Evolutionary conservation across 2,888 invertebrate genomes (phyloP).

Genomic region (Fabriciana adippe): DNA sequence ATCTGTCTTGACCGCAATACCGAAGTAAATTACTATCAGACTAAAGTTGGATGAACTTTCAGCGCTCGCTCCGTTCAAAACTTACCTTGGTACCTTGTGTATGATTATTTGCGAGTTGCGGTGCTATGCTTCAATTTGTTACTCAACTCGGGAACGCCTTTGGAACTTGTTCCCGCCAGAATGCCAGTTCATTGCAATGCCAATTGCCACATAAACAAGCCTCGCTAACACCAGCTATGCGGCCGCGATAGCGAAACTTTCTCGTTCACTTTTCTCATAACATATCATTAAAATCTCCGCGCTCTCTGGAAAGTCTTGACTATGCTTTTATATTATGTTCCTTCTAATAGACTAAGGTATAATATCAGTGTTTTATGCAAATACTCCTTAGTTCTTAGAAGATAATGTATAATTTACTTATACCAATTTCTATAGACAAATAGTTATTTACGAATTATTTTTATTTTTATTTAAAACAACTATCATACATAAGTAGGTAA

Average conservation of each 20-base stretch:
- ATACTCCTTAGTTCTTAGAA: not conserved
- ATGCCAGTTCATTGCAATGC: constrained; percentile 66
- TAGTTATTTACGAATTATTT: no score
- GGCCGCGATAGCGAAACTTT: constrained; percentile 65
- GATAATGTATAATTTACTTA: no score
- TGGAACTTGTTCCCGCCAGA: constrained; percentile 59
- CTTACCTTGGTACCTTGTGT: constrained; percentile 60
- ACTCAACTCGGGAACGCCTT: constrained; percentile 64
- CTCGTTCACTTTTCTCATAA: constrained; percentile 62
- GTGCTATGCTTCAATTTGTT: constrained; percentile 69
- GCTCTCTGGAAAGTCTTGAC: constrained; percentile 29
- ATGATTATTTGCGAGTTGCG: constrained; percentile 73
- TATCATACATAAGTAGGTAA: no score
- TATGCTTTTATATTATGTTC: constrained; percentile 27
- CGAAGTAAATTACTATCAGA: constrained; percentile 63
- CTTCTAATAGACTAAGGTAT: constrained; percentile 17
- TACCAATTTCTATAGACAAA: no score
- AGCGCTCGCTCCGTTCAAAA: constrained; percentile 50
- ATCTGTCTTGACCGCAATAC: constrained; percentile 59
- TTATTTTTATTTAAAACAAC: no score
- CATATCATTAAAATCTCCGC: constrained; percentile 54
- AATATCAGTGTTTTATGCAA: not conserved
- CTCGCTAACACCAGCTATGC: constrained; percentile 58
- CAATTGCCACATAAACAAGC: constrained; percentile 77
- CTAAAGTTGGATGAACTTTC: constrained; percentile 59